Percentiles rank a stretch among this genome's conserved stretches.
phyloP scores from a whole-genome alignment of 1,140 invertebrate species.

The Drusus annulatus region DNA sequence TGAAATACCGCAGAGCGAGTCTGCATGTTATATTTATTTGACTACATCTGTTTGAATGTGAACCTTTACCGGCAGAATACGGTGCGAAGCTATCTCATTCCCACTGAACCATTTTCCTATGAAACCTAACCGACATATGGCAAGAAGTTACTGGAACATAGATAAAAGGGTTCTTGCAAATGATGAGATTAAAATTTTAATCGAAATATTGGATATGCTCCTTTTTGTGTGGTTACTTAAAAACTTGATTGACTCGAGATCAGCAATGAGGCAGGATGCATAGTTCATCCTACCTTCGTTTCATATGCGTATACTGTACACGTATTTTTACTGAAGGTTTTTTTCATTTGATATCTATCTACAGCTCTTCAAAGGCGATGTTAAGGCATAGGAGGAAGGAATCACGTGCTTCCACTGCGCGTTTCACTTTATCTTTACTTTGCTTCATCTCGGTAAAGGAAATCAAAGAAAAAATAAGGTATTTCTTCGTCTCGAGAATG shows the following conservation, averaged over 20 bases:
- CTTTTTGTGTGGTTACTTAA: not conserved
- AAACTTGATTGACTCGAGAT: not conserved
- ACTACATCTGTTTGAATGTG: slow-evolving; percentile 42
- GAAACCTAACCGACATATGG: not conserved
- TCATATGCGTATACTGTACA: not conserved
- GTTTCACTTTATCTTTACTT: not conserved
- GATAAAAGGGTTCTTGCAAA: not conserved
- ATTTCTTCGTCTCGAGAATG: no score
- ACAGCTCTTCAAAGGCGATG: slow-evolving; percentile 8
- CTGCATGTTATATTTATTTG: slow-evolving; percentile 55
- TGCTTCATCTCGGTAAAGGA: not conserved
- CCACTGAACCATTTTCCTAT: not conserved
- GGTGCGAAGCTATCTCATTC: slow-evolving; percentile 2
- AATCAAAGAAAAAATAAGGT: no score
- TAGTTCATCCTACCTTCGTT: not conserved
- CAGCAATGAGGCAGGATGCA: not conserved
- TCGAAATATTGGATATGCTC: not conserved
- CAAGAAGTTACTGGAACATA: not conserved
- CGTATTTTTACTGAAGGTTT: slow-evolving; percentile 16
- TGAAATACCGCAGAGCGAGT: slow-evolving; percentile 57
- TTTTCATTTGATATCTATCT: slow-evolving; percentile 41
- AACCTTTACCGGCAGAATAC: slow-evolving; percentile 39
- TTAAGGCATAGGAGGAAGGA: not conserved
- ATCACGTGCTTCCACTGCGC: slow-evolving; percentile 1
- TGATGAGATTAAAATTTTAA: not conserved